phyloP scores from a whole-genome alignment of 2,113 vertebrate genomes.

The Thryonomys swinderianus region DNA sequence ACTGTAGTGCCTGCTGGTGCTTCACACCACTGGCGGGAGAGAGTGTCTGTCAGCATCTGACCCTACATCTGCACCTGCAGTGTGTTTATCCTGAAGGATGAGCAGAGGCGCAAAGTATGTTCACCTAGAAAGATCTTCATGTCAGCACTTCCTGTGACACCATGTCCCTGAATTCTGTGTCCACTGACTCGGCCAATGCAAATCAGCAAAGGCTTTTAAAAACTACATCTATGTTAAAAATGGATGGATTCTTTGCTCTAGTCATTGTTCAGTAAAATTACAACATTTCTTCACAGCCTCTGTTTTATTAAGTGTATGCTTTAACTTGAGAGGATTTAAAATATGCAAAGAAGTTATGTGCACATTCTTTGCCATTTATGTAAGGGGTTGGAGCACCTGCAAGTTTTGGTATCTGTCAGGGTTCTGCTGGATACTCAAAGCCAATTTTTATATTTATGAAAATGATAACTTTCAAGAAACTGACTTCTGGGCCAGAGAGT shows the following conservation, averaged over 20 bases:
- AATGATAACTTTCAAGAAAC: neutral
- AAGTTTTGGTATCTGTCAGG: neutral
- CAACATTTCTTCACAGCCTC: neutral
- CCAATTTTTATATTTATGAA: neutral
- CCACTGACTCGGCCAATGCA: neutral
- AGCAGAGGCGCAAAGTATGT: neutral
- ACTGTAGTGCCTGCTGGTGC: no score
- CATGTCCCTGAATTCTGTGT: neutral
- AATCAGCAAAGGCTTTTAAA: neutral
- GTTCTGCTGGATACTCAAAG: no score
- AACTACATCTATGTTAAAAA: neutral
- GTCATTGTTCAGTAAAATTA: neutral
- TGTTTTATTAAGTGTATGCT: neutral
- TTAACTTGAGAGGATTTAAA: neutral
- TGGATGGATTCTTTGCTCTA: neutral
- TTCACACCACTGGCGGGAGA: neutral
- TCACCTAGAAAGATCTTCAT: neutral
- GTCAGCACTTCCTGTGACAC: neutral
- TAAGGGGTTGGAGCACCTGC: neutral
- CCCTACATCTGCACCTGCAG: neutral
- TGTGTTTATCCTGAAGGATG: neutral
- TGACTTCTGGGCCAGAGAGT: no score
- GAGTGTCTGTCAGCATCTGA: neutral
- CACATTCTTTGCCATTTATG: neutral
- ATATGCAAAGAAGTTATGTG: no score